A percentile compares a stretch with the other conserved stretches of the same genome.
Evolutionary conservation across 1,140 invertebrate species (phyloP).

Genomic region (Ganaspis sp.): DNA sequence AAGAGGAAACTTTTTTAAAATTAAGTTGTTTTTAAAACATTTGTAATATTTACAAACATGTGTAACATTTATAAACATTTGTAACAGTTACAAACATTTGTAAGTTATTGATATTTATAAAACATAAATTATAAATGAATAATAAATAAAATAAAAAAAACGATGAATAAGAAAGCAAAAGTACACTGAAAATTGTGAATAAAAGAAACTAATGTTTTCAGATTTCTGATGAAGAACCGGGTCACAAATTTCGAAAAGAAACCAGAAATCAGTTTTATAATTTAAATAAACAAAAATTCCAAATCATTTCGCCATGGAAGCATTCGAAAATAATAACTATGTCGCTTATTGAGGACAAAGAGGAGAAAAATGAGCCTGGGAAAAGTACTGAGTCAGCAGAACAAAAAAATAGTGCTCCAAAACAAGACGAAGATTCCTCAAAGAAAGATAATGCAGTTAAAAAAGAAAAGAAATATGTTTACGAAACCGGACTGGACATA

Average conservation of each 20-base stretch:
- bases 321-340: conserved; percentile 61
- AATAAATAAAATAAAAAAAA: too few relatives aligned
- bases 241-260: conserved; percentile 18
- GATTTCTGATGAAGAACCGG: conserved; percentile 47
- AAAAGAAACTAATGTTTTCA: conserved; percentile 34
- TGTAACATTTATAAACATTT: too few relatives aligned
- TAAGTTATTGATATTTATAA: too few relatives aligned
- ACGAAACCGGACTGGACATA: conserved; percentile 62
- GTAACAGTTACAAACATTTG: too few relatives aligned
- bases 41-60: too few relatives aligned
- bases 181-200: too few relatives aligned
- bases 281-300: conserved; percentile 65
- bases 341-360: conserved; percentile 34
- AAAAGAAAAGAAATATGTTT: conserved; percentile 54
- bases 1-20: too few relatives aligned
- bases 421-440: conserved; percentile 6
- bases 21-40: too few relatives aligned
- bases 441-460: neutral
- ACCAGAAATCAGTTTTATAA: conserved; percentile 65
- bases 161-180: too few relatives aligned
- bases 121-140: too few relatives aligned
- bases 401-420: conserved; percentile 17
- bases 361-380: conserved; percentile 34
- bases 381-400: neutral
- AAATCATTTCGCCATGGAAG: conserved; percentile 57